These are phyloP conservation scores for Apodemia hepburni DNA, from an alignment of 2,888 invertebrate genomes.

Conservation along the genomic window DNA sequence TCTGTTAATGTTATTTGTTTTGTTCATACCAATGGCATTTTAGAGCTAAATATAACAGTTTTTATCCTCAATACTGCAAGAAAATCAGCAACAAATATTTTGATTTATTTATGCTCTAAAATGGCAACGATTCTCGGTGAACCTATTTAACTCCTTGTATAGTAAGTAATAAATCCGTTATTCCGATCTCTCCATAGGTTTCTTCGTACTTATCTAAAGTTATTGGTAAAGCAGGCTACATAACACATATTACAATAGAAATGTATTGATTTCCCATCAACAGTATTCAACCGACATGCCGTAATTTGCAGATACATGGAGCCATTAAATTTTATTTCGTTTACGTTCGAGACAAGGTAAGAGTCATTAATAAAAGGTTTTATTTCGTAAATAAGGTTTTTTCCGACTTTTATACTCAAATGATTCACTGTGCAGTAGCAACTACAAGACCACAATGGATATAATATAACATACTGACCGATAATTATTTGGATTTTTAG, in stretches of 20 bases:
- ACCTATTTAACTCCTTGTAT: conserved; percentile 60
- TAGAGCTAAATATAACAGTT: conserved; percentile 50
- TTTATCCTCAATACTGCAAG: not conserved
- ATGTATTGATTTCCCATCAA: conserved; percentile 74
- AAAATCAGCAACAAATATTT: not conserved
- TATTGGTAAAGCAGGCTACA: conserved; percentile 70
- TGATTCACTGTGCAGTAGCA: conserved; percentile 68
- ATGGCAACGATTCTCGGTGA: conserved; percentile 45
- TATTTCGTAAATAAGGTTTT: conserved; percentile 43
- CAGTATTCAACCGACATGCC: conserved; percentile 73
- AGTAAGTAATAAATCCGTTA: conserved; percentile 76
- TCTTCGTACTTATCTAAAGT: conserved; percentile 54
- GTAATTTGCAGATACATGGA: conserved; percentile 75
- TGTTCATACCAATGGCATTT: conserved; percentile 55
- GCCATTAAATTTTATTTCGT: conserved; percentile 65
- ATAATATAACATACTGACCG: conserved; percentile 54
- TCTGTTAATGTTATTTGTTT: conserved; percentile 75
- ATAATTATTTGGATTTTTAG: conserved; percentile 45
- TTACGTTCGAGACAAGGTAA: conserved; percentile 55
- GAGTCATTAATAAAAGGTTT: conserved; percentile 42
- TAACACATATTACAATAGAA: conserved; percentile 77
- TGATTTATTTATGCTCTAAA: conserved; percentile 51
- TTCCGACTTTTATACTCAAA: conserved; percentile 72
- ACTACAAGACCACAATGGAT: conserved; percentile 75
- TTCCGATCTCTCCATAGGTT: conserved; percentile 74